A percentile compares a stretch with the other conserved stretches of the same genome.
These are phyloP conservation scores for Xylocampa areola DNA, from an alignment of 2,888 invertebrate species.

Conservation along the genomic window DNA sequence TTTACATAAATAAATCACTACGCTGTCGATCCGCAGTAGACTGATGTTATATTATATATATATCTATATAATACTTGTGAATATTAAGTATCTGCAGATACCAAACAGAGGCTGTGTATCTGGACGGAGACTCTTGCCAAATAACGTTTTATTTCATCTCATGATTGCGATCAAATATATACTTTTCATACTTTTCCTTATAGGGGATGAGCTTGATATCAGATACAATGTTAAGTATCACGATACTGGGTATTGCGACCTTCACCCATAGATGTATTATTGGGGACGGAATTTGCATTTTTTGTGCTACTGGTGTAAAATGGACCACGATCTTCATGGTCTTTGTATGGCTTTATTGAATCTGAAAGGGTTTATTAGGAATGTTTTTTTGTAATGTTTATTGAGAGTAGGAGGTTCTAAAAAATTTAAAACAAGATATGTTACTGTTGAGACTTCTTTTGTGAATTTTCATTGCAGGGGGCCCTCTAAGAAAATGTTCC, in stretches of 20 bases:
- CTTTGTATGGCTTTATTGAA: too few species aligned
- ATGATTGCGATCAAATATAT: constrained; percentile 50
- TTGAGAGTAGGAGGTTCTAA: too few species aligned
- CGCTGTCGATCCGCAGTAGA: constrained; percentile 28
- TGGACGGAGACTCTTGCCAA: constrained; percentile 45
- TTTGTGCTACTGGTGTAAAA: too few species aligned
- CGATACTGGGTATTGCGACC: constrained; percentile 20
- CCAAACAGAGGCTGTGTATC: constrained; percentile 35
- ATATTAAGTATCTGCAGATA: constrained; percentile 48
- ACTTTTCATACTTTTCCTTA: constrained; percentile 42
- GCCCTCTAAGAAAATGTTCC: too few species aligned
- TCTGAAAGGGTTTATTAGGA: too few species aligned
- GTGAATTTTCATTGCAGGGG: too few species aligned
- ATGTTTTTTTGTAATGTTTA: too few species aligned
- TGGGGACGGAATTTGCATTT: too few species aligned
- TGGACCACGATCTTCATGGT: too few species aligned
- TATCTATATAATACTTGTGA: too few species aligned
- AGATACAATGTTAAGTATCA: constrained; percentile 25
- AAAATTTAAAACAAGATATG: too few species aligned
- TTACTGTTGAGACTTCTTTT: too few species aligned
- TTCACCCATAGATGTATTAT: neutral
- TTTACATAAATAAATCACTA: constrained; percentile 27
- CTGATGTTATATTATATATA: constrained; percentile 18
- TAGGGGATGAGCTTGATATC: constrained; percentile 28
- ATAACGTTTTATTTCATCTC: constrained; percentile 47